Conservation (phyloP, 2,888 invertebrate genomes). For the Harpagoxenus sublaevis region DNA sequence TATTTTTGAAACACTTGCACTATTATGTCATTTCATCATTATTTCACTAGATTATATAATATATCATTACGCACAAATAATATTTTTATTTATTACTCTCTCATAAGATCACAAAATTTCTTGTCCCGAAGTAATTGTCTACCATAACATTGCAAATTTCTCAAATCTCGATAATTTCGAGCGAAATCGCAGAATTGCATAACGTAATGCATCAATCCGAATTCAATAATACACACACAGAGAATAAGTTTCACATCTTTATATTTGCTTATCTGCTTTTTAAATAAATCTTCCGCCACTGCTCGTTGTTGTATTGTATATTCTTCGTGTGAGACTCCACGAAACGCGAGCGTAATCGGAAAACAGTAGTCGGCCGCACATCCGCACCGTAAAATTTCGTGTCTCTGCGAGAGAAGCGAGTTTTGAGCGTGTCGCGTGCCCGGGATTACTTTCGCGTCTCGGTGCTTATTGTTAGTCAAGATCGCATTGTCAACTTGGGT, state of each 20-base stretch:
- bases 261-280: not conserved
- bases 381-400: not conserved
- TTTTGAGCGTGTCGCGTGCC: constrained; percentile 35
- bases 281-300: constrained; percentile 10
- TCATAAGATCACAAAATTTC: not conserved
- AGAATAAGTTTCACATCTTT: not conserved
- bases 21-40: constrained; percentile 17
- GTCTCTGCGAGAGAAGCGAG: constrained; percentile 24
- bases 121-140: not conserved
- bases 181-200: not conserved
- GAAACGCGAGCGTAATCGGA: constrained; percentile 5
- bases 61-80: constrained; percentile 12
- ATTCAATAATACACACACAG: too few species aligned
- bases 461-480: constrained; percentile 62
- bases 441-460: constrained; percentile 49
- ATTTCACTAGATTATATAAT: constrained; percentile 13
- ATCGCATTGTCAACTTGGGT: constrained; percentile 69
- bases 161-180: not conserved
- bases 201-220: not conserved
- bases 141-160: not conserved
- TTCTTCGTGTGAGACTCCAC: constrained; percentile 1
- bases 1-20: constrained; percentile 34
- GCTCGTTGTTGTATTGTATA: not conserved
- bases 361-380: not conserved
- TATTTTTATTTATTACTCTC: not conserved